These are phyloP conservation scores for Agrypnus murinus DNA, from an alignment of 2,888 invertebrate genomes.

Conservation along the genomic window DNA sequence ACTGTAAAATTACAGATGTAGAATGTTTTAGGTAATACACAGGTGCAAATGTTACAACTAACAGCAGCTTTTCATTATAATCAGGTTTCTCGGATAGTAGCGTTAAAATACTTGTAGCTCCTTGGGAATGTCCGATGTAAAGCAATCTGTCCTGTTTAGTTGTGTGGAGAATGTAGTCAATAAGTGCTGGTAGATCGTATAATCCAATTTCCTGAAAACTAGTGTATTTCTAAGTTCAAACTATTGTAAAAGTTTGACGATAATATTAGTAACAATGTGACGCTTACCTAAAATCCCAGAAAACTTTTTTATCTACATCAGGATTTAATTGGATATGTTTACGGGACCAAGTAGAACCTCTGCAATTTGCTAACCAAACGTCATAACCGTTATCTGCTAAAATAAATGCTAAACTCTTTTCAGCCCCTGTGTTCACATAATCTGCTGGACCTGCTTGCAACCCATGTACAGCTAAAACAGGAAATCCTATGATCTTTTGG, in stretches of 20 bases:
- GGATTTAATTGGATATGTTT: conserved; percentile 71
- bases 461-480: conserved; percentile 84
- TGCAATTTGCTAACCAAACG: conserved; percentile 77
- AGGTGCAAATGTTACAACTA: conserved; percentile 78
- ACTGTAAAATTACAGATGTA: too few relatives aligned
- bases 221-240: conserved; percentile 48
- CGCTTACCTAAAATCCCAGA: conserved; percentile 69
- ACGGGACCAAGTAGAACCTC: conserved; percentile 75
- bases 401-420: conserved; percentile 72
- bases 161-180: conserved; percentile 77
- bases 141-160: conserved; percentile 76
- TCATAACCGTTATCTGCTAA: conserved; percentile 72
- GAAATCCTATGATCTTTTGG: conserved; percentile 71
- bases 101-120: conserved; percentile 78
- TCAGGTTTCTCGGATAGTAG: conserved; percentile 75
- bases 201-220: conserved; percentile 87
- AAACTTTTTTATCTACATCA: conserved; percentile 63
- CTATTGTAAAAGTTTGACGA: too few relatives aligned
- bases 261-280: too few relatives aligned
- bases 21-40: too few relatives aligned
- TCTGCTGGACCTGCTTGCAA: conserved; percentile 82
- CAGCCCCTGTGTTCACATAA: conserved; percentile 81
- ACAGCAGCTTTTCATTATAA: conserved; percentile 75
- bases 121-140: conserved; percentile 83
- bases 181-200: conserved; percentile 84